These are phyloP conservation scores for Callaeas wilsoni DNA, from an alignment of 2,113 vertebrate species.

Conservation along the genomic window DNA sequence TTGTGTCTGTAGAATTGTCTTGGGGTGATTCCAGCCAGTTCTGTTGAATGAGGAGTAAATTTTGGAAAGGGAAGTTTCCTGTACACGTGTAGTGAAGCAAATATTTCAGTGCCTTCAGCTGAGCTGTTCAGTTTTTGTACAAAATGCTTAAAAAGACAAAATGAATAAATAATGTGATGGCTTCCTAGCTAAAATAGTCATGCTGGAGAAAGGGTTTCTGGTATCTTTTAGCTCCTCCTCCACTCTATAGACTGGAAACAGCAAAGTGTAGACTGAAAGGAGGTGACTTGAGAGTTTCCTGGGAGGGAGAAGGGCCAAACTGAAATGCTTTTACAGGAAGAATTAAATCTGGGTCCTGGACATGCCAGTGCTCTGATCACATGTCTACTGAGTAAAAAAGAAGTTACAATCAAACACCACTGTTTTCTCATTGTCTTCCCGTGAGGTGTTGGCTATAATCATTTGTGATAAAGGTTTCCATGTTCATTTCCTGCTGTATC, in stretches of 20 bases:
- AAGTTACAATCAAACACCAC: rapidly evolving
- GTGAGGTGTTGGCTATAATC: not conserved
- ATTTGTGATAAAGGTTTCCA: not conserved
- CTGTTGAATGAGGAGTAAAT: not conserved
- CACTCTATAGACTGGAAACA: not conserved
- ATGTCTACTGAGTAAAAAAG: not conserved
- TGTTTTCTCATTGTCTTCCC: not conserved
- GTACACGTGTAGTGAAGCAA: not conserved
- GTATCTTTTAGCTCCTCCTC: not conserved
- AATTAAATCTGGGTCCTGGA: not conserved
- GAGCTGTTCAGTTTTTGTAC: not conserved
- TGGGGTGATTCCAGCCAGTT: not conserved
- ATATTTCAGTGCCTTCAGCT: not conserved
- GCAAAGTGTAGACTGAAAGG: not conserved
- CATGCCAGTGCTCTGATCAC: not conserved
- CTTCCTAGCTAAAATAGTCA: not conserved
- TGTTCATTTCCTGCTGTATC: not conserved
- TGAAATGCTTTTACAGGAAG: not conserved
- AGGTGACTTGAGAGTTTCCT: not conserved
- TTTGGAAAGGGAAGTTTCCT: not conserved
- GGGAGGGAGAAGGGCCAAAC: not conserved
- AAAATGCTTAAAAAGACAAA: not conserved
- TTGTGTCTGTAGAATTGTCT: too few species aligned
- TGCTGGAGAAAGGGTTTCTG: not conserved
- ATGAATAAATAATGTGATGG: not conserved